Base-by-base conservation (phyloP, 2,888 invertebrate species). In the Ennomos quercinarius region DNA sequence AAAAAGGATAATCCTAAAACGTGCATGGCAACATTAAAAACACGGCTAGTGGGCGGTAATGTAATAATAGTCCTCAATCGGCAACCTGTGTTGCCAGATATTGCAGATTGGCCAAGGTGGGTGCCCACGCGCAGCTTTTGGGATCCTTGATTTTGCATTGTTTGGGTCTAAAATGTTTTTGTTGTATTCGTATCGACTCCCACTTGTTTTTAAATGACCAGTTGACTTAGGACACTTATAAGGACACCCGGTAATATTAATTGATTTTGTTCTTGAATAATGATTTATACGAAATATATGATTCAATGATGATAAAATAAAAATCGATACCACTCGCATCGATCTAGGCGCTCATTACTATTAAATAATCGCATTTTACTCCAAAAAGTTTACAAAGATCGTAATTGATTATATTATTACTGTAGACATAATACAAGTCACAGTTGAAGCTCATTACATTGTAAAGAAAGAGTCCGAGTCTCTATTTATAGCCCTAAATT, bases 401-500 rank as follows among this genome's bases (percentile, higher is more conserved):
- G 17, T 17, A 4, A 17, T 17, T 2, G 17, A 4, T 17, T 17
- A 17, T 4, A 4, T 17, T 17, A 17, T 17, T 17, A 4, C 17
- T 27, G 27, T 27, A 27, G 27, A 27, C 27, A 27, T 6, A 27
- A 27, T n/a, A 6, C 13, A 10, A 36, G 46, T 40, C 37, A 12
- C 41, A 54, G 46, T 17, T 54, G 10, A 53, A 44, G 39, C 46
- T 47, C 13, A 34, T 45, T 11, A 53, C 52, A 34, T 37, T 46
- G 46, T 12, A 61, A 61, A 49, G 55, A 57, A 57, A 56, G 47
- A 51, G 61, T 53, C 27, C 43, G 12, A 36, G 42, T 34, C 37
- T 48, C 71, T 78, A 79, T 77, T 75, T 75, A 76, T 76, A 75
- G 37, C 67, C 56, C 44, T 36, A 55, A 51, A 58, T 57, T 68